phyloP scores from a whole-genome alignment of 2,113 vertebrate species.

The Takifugu flavidus region DNA sequence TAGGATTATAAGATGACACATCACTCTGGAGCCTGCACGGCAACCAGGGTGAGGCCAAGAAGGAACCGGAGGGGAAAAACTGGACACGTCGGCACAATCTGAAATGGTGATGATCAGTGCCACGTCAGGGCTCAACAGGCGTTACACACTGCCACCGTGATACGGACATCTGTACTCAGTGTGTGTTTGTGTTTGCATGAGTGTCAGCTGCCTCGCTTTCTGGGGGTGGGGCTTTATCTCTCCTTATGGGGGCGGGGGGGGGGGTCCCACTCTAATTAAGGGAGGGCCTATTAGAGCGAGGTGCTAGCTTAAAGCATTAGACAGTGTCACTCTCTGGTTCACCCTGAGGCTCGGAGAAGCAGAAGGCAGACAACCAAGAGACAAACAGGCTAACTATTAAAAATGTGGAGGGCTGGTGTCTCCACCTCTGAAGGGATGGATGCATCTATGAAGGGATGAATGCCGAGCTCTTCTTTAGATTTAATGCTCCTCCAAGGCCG shows the following conservation, averaged over 20 bases:
- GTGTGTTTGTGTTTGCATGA: conserved; percentile 21
- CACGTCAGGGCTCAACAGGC: conserved; percentile 12
- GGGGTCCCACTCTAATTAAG: conserved; percentile 64
- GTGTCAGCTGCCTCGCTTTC: conserved; percentile 48
- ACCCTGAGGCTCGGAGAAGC: conserved; percentile 37
- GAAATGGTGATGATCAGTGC: conserved; percentile 21
- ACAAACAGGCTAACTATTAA: conserved; percentile 37
- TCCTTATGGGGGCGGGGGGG: conserved; percentile 18
- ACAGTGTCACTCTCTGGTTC: conserved; percentile 55
- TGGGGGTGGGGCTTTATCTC: conserved; percentile 53
- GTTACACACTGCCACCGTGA: too few species aligned
- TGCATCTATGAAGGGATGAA: conserved; percentile 29
- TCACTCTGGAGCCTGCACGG: conserved; percentile 54
- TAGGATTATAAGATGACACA: conserved; percentile 67
- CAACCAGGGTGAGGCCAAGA: conserved; percentile 30
- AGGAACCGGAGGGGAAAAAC: conserved; percentile 8
- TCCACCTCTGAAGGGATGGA: conserved; percentile 15
- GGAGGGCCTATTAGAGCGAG: conserved; percentile 52
- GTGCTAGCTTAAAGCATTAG: conserved; percentile 50
- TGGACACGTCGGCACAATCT: conserved; percentile 5
- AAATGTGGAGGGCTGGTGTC: conserved; percentile 29
- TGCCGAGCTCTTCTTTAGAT: conserved; percentile 4
- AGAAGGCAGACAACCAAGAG: conserved; percentile 18
- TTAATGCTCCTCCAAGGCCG: conserved; percentile 40
- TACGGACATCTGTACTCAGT: conserved; percentile 7